Evolutionary conservation across 2,113 vertebrate species (phyloP).

Genomic region (Myotis davidii): DNA sequence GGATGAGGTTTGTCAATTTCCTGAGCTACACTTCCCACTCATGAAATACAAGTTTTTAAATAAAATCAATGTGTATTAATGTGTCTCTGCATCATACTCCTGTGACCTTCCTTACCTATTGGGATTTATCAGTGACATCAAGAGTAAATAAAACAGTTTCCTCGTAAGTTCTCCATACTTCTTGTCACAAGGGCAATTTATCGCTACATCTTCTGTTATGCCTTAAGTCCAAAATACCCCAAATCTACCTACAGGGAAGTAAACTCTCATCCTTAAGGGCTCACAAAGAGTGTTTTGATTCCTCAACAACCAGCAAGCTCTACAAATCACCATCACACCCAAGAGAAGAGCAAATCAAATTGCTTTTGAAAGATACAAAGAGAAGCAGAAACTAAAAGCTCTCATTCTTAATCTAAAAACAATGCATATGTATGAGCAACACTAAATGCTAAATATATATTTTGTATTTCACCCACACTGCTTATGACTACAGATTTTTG

Average conservation of each 20-base stretch:
- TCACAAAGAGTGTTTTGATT: constrained; percentile 50
- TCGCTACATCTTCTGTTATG: not conserved
- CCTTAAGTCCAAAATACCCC: not conserved
- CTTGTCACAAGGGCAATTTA: not conserved
- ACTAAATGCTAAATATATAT: constrained; percentile 81
- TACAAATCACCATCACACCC: constrained; percentile 66
- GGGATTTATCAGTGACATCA: not conserved
- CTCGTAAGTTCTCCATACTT: not conserved
- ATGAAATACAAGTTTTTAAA: constrained; percentile 56
- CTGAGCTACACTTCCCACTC: constrained; percentile 42
- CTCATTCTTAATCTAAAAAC: constrained; percentile 82
- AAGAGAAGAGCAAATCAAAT: constrained; percentile 75
- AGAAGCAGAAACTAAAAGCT: constrained; percentile 78
- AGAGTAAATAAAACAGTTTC: constrained; percentile 17
- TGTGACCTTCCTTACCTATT: constrained; percentile 16
- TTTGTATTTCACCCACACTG: constrained; percentile 82
- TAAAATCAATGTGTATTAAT: constrained; percentile 48
- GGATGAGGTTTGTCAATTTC: not conserved
- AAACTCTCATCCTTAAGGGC: constrained; percentile 26
- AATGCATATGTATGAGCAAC: constrained; percentile 81
- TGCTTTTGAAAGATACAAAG: constrained; percentile 78
- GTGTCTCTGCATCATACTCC: not conserved
- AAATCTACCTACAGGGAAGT: not conserved
- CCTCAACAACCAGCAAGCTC: constrained; percentile 53
- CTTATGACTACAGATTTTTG: constrained; percentile 82